Evolutionary conservation across 2,888 invertebrate genomes (phyloP), one percentile per base, ranked within the genome.

Genomic region (Pyrocoelia pectoralis): DNA sequence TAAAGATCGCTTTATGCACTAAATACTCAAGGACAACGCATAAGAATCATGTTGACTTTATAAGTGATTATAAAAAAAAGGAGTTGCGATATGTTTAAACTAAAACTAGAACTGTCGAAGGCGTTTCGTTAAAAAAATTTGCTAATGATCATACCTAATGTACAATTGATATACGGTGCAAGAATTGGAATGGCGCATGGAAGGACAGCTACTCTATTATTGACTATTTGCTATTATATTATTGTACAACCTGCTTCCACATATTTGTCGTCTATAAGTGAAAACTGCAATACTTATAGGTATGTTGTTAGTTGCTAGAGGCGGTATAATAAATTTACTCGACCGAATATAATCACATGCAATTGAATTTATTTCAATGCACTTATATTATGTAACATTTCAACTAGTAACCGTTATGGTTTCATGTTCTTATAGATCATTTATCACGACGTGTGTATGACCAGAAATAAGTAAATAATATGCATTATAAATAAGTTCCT

Each of bases 261-360:
- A 51, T 51, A 55, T 59, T 64, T 54, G 50, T 38, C 38, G 9
- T 15, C 38, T 49, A 43, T 33, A 48, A 55, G 55, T 55, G 60
- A 60, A 60, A 60, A 60, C 51, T 57, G 51, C 41, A 57, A 13
- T 46, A 17, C 8, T 8, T n/a, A n/a, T n/a, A n/a, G n/a, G n/a
- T n/a, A n/a, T n/a, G n/a, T n/a, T 43, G 43, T 10, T 18, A 46
- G 46, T 55, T 49, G 28, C 59, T 52, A 8, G 10, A 48, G 53
- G 53, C 59, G 12, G 12, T 48, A 18, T 59, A 59, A 59, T 64
- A 58, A 59, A 59, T 64, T 64, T 64, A 55, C 51, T 64, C 51
- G 63, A 29, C 50, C 63, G 49, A 55, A 54, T 56, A 63, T 63
- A 63, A 63, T 63, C 63, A 54, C 46, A 29, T 54, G 55, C 50